These are phyloP conservation scores for Anarsia innoxiella DNA, from an alignment of 2,888 invertebrate genomes.

Conservation along the genomic window DNA sequence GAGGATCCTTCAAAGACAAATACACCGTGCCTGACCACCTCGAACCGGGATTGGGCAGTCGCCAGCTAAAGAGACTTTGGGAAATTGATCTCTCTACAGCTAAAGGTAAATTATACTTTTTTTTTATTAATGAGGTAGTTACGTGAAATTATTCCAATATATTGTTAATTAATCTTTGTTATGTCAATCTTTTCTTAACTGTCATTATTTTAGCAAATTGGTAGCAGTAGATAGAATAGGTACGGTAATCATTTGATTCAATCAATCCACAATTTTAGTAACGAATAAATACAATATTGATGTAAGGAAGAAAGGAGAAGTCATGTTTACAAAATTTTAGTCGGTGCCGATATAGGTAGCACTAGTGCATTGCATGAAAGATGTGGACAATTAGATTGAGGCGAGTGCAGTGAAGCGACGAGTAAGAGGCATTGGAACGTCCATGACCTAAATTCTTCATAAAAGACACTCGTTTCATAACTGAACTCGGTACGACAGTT, in stretches of 20 bases:
- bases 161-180: no score
- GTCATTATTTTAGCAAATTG: no score
- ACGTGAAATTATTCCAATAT: no score
- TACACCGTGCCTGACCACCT: constrained; percentile 84
- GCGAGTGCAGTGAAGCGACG: constrained; percentile 59
- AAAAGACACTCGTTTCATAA: constrained; percentile 51
- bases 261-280: no score
- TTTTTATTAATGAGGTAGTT: no score
- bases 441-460: constrained; percentile 63
- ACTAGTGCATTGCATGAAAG: constrained; percentile 21
- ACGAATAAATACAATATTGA: no score
- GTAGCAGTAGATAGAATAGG: no score
- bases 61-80: constrained; percentile 84
- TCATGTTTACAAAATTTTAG: no score
- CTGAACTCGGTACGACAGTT: constrained; percentile 27
- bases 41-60: constrained; percentile 91
- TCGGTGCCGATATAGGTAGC: no score
- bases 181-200: no score
- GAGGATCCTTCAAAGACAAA: constrained; percentile 79
- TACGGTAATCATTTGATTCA: no score
- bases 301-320: no score
- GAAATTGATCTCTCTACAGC: constrained; percentile 79
- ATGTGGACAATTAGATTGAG: constrained; percentile 45
- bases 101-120: constrained; percentile 56
- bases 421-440: constrained; percentile 60